Evolutionary conservation across 2,888 invertebrate species (phyloP), one percentile per base, ranked within the genome.

Genomic region (Rhagonycha fulva): DNA sequence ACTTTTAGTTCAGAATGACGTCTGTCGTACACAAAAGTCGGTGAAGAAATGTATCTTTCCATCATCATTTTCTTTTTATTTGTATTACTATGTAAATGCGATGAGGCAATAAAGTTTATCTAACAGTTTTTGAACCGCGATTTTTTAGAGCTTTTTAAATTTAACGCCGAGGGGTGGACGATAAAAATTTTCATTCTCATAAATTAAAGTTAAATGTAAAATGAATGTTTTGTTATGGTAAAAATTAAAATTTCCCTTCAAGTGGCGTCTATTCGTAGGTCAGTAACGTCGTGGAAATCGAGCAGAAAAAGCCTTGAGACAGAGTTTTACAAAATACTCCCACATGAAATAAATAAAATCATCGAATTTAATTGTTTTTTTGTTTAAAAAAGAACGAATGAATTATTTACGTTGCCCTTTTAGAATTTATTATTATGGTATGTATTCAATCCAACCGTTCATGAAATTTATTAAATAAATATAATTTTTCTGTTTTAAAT

Each of bases 1-100:
- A 74, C 74, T 63, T 66, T 70, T 74, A 70, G 74, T 47, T 62
- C 61, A 60, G 66, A 61, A 68, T 74, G 74, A 74, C 74, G 74
- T 74, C 74, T 69, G 70, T 66, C 24, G 32, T 63, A 70, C 14
- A 62, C 62, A 66, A 66, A 47, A 47, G 47, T 47, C n/a, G 47
- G 63, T 66, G 19, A 23, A 66, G 26, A 24, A 66, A 66, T 66
- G 63, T 66, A 66, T 66, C 63, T 66, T 66, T 66, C 63, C 63
- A 24, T 66, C 47, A 47, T 47, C 26, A 24, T 19, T 66, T 66
- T 66, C 26, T 24, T 66, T 66, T 66, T 66, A 66, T 66, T 66
- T 66, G 26, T 26, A 66, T 66, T 19, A 66, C 47, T 47, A 47
- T 47, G 47, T 47, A 47, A 47, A 47, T 47, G 47, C 47, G 47